Percentiles rank a stretch among this genome's conserved stretches.
phyloP scores from a whole-genome alignment of 2,113 vertebrate species.

The Ochotona princeps region DNA sequence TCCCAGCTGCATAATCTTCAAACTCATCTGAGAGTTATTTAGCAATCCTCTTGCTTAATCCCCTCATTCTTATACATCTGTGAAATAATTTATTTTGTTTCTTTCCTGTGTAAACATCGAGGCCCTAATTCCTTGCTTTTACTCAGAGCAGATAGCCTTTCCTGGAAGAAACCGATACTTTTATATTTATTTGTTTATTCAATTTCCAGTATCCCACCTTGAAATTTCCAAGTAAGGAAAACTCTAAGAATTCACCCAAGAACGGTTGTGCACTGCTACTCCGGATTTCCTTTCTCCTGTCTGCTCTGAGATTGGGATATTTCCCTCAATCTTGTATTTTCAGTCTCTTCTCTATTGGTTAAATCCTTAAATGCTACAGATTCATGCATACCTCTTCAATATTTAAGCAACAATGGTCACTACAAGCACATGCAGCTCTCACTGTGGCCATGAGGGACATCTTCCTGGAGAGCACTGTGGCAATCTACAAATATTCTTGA shows the following conservation, averaged over 20 bases:
- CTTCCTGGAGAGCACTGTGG: neutral
- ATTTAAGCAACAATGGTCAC: neutral
- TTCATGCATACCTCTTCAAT: neutral
- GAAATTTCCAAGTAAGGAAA: neutral
- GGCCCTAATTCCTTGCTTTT: neutral
- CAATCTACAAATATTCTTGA: neutral
- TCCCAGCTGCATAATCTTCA: neutral
- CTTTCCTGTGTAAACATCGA: neutral
- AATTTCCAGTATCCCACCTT: neutral
- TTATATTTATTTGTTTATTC: neutral
- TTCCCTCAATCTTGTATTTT: slow-evolving; percentile 20
- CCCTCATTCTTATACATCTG: neutral
- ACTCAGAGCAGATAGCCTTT: neutral
- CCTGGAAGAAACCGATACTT: neutral
- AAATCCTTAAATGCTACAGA: neutral
- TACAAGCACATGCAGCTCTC: neutral
- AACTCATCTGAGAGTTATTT: neutral
- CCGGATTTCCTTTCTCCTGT: neutral
- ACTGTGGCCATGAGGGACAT: neutral
- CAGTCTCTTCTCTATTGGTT: neutral
- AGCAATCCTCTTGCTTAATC: neutral
- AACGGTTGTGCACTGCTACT: neutral
- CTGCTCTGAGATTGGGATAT: neutral
- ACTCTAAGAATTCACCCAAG: neutral
- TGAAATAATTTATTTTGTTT: neutral